phyloP scores from a whole-genome alignment of 2,113 vertebrate species.

The Brachypteracias leptosomus region DNA sequence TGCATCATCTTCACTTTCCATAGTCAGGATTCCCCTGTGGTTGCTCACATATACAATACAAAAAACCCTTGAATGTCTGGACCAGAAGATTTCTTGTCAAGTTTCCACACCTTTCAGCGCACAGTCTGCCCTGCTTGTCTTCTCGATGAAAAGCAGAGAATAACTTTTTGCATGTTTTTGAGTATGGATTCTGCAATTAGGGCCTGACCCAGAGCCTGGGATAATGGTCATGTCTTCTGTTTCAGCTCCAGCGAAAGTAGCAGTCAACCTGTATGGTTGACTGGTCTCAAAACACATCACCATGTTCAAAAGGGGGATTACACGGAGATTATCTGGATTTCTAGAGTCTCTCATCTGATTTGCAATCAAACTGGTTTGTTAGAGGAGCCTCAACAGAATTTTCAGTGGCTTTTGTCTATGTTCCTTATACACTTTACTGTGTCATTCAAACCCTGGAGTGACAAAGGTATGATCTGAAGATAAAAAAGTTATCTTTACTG shows the following conservation, averaged over 20 bases:
- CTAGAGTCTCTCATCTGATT: neutral
- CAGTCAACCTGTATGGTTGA: neutral
- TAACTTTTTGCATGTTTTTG: neutral
- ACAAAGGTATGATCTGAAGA: neutral
- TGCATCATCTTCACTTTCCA: neutral
- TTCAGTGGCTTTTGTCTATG: neutral
- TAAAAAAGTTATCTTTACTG: neutral
- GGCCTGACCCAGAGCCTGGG: neutral
- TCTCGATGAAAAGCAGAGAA: neutral
- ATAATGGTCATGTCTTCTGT: neutral
- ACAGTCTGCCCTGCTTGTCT: neutral
- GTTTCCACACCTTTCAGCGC: neutral
- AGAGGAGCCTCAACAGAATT: neutral
- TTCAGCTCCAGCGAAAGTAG: neutral
- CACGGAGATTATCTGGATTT: neutral
- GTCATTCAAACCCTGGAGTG: neutral
- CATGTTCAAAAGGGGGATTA: neutral
- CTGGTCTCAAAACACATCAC: neutral
- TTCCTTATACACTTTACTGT: neutral
- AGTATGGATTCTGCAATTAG: neutral
- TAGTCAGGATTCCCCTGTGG: neutral
- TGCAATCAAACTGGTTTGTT: neutral
- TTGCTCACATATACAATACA: rapidly evolving
- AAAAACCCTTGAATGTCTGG: neutral
- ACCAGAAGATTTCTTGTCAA: neutral